Conservation (phyloP, 2,888 invertebrate species). For the Campoplex nolae region DNA sequence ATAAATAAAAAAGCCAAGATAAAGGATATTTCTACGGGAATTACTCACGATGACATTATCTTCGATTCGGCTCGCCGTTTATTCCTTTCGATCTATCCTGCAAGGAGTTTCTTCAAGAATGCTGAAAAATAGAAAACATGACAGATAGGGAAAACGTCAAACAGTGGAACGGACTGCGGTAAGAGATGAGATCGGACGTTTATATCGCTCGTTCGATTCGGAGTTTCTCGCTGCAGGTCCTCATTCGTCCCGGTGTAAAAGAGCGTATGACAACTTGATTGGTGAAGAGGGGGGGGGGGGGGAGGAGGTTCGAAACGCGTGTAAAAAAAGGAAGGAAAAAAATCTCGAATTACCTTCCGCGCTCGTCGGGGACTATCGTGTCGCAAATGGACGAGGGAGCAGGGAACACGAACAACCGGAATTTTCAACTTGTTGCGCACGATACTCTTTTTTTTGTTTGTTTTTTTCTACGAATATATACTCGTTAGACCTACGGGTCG, state of each 20-base stretch:
- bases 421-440: conserved; percentile 58
- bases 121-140: conserved; percentile 89
- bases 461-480: background rate
- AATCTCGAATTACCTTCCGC: conserved; percentile 49
- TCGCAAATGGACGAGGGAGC: conserved; percentile 34
- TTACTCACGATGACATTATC: conserved; percentile 80
- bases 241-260: conserved; percentile 1
- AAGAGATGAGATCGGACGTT: background rate
- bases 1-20: conserved; percentile 6
- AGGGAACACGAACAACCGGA: conserved; percentile 50
- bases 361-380: conserved; percentile 5
- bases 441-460: conserved; percentile 21
- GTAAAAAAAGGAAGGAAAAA: background rate
- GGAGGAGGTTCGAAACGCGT: background rate
- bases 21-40: conserved; percentile 73
- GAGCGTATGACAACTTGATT: no score
- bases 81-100: conserved; percentile 64
- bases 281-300: background rate
- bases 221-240: background rate
- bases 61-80: conserved; percentile 63
- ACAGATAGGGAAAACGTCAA: conserved; percentile 81
- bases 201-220: conserved; percentile 6
- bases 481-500: background rate
- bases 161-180: conserved; percentile 59
- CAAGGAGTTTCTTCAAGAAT: conserved; percentile 93